Evolutionary conservation across 2,888 invertebrate species (phyloP).

Genomic region (Anthoptus insignis): DNA sequence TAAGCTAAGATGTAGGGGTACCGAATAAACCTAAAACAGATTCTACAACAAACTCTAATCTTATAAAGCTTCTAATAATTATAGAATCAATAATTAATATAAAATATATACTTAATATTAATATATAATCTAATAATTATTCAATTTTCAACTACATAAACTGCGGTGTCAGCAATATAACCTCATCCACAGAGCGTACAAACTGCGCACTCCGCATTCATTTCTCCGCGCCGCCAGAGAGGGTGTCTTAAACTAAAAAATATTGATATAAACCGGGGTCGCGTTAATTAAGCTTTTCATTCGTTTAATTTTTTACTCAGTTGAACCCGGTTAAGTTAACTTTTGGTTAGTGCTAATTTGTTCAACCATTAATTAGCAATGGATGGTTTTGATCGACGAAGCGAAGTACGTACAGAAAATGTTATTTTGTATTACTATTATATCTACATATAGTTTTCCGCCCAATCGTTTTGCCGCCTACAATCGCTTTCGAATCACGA

Average conservation of each 20-base stretch:
- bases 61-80: too few relatives aligned
- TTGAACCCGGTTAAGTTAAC: slow-evolving; percentile 58
- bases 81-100: too few relatives aligned
- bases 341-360: slow-evolving; percentile 75
- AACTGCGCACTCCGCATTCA: slow-evolving; percentile 45
- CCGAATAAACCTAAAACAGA: too few relatives aligned
- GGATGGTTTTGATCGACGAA: slow-evolving; percentile 69
- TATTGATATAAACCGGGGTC: slow-evolving; percentile 80
- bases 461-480: slow-evolving; percentile 9
- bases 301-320: slow-evolving; percentile 79
- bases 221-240: slow-evolving; percentile 56
- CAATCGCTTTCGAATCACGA: slow-evolving; percentile 6
- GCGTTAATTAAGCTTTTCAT: slow-evolving; percentile 83
- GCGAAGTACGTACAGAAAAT: slow-evolving; percentile 45
- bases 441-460: slow-evolving; percentile 32
- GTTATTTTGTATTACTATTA: slow-evolving; percentile 41
- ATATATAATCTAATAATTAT: too few relatives aligned
- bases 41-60: too few relatives aligned
- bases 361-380: slow-evolving; percentile 78
- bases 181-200: slow-evolving; percentile 6
- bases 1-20: too few relatives aligned
- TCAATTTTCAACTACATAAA: too few relatives aligned
- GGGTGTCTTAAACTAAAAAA: slow-evolving; percentile 83
- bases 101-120: too few relatives aligned
- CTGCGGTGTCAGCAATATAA: too few relatives aligned